Conservation (phyloP, 1,140 invertebrate species). For the Rhizoglyphus robini region DNA sequence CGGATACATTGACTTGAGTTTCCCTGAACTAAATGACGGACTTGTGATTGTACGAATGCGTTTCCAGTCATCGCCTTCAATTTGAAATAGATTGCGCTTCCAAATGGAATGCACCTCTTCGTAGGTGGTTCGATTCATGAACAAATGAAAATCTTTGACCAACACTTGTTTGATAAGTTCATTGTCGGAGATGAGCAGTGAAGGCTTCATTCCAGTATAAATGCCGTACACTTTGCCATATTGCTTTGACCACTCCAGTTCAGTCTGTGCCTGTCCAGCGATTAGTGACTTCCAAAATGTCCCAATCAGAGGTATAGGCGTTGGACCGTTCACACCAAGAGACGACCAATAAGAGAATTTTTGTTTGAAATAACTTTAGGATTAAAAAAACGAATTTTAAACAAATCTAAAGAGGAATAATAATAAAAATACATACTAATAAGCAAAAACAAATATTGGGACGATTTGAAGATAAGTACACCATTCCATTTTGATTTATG, state of each 20-base stretch:
- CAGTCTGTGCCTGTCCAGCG: background rate
- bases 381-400: too few relatives aligned
- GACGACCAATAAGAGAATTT: background rate
- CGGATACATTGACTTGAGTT: conserved; percentile 45
- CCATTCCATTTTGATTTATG: too few relatives aligned
- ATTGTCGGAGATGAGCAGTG: conserved; percentile 21
- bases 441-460: too few relatives aligned
- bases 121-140: conserved; percentile 12
- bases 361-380: too few relatives aligned
- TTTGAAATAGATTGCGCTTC: conserved; percentile 31
- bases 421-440: too few relatives aligned
- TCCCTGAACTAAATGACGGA: conserved; percentile 44
- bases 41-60: conserved; percentile 41
- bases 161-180: conserved; percentile 23
- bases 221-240: conserved; percentile 1
- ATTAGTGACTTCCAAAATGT: background rate
- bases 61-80: conserved; percentile 40
- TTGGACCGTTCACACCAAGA: background rate
- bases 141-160: conserved; percentile 24
- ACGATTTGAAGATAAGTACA: too few relatives aligned
- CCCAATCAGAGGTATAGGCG: background rate
- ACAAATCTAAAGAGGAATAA: too few relatives aligned
- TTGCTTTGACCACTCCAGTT: background rate
- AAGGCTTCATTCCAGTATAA: conserved; percentile 11
- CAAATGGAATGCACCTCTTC: background rate